phyloP scores from a whole-genome alignment of 2,888 invertebrate species.

The Agrochola litura region DNA sequence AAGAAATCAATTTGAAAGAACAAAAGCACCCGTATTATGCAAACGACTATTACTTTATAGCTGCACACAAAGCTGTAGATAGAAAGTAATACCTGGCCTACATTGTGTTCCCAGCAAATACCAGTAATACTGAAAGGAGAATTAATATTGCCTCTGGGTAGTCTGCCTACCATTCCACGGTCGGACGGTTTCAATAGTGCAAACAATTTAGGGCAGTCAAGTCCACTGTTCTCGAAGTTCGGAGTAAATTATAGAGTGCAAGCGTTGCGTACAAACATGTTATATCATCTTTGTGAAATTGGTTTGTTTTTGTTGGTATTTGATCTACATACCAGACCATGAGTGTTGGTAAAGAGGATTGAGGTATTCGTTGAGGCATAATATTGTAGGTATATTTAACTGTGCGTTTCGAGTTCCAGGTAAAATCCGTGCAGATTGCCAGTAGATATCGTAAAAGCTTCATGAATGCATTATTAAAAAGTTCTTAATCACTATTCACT shows the following conservation, averaged over 20 bases:
- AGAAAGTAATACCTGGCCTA: constrained; percentile 45
- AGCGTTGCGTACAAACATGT: constrained; percentile 45
- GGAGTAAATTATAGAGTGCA: constrained; percentile 44
- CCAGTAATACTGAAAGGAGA: constrained; percentile 48
- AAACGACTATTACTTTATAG: constrained; percentile 37
- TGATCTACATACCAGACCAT: constrained; percentile 31
- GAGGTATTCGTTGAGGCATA: not conserved
- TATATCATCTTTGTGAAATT: constrained; percentile 55
- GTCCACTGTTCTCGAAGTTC: constrained; percentile 45
- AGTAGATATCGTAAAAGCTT: not conserved
- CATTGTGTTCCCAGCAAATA: constrained; percentile 53
- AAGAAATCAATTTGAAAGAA: constrained; percentile 60
- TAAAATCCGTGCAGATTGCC: not conserved
- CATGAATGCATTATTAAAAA: too few relatives aligned
- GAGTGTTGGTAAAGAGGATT: not conserved
- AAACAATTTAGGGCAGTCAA: constrained; percentile 45
- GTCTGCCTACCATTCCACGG: constrained; percentile 42
- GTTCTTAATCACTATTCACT: not conserved
- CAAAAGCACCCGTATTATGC: constrained; percentile 45
- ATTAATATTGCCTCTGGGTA: constrained; percentile 52
- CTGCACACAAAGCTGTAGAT: constrained; percentile 28
- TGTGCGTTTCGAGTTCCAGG: too few relatives aligned
- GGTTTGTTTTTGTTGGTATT: constrained; percentile 41
- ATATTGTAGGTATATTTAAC: not conserved
- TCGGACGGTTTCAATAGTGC: constrained; percentile 58